Percentiles rank a stretch among this genome's conserved stretches.
Evolutionary conservation across 2,797 vertebrate species (phyloP).

Genomic region (Sebastes wilsoni): DNA sequence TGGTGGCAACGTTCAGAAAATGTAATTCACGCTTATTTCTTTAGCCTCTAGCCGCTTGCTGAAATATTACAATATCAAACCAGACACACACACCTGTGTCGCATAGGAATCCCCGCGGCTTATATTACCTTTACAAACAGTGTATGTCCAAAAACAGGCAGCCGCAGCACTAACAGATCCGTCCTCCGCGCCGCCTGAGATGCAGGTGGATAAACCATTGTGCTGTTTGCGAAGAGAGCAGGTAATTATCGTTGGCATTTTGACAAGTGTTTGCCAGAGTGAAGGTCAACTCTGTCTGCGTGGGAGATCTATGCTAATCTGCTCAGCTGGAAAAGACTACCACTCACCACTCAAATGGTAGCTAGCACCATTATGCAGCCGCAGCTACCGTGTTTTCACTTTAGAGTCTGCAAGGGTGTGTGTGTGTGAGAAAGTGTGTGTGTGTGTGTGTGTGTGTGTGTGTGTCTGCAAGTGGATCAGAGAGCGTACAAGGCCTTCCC

Average conservation of each 20-base stretch:
- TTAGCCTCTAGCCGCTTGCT: conserved; percentile 42
- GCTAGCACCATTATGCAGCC: conserved; percentile 83
- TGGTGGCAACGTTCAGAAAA: conserved; percentile 40
- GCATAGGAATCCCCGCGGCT: conserved; percentile 30
- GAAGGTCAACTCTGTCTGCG: conserved; percentile 92
- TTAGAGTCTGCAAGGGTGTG: conserved; percentile 43
- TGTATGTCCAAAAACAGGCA: conserved; percentile 31
- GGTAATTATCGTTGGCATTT: conserved; percentile 93
- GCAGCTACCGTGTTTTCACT: conserved; percentile 56
- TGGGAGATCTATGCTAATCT: conserved; percentile 91
- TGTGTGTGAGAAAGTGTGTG: conserved; percentile 18
- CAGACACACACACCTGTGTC: conserved; percentile 19
- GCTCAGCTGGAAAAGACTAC: conserved; percentile 86
- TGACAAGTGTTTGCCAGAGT: conserved; percentile 93
- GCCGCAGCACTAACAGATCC: conserved; percentile 16
- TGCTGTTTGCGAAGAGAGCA: conserved; percentile 86
- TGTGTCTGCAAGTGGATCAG: conserved; percentile 29
- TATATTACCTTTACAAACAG: conserved; percentile 46
- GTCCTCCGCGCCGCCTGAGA: conserved; percentile 62
- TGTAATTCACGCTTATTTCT: conserved; percentile 61
- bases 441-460: conserved; percentile 22
- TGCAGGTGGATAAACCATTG: conserved; percentile 83
- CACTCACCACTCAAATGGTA: conserved; percentile 77
- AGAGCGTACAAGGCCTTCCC: conserved; percentile 41
- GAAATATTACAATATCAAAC: conserved; percentile 53